Evolutionary conservation across 1,140 invertebrate genomes (phyloP).

Genomic region (Orchesella cincta): DNA sequence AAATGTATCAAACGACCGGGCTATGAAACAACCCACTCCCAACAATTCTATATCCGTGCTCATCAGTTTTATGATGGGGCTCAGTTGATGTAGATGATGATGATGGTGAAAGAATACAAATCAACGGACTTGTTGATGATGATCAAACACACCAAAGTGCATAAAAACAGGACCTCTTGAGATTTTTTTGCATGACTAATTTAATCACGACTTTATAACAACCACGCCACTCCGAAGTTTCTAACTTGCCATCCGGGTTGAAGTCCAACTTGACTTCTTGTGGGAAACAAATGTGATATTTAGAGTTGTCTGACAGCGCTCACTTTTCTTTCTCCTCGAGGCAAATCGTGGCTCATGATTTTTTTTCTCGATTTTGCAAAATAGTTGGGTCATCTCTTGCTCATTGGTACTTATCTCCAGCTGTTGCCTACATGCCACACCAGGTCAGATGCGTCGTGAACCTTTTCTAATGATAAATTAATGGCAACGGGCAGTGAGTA

Average conservation of each 20-base stretch:
- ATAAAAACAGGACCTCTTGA: constrained; percentile 15
- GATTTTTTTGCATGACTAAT: constrained; percentile 12
- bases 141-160: neutral
- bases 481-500: no score
- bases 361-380: neutral
- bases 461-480: no score
- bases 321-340: neutral
- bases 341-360: constrained; percentile 4
- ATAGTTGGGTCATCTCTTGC: constrained; percentile 8
- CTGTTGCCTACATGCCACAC: neutral
- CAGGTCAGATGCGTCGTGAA: no score
- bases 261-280: neutral
- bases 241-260: constrained; percentile 9
- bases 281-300: constrained; percentile 8
- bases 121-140: constrained; percentile 4
- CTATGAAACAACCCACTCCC: neutral
- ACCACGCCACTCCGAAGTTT: neutral
- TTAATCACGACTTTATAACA: constrained; percentile 27
- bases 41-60: no score
- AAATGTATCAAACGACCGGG: no score
- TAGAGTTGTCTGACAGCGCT: constrained; percentile 17
- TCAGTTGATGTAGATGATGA: neutral
- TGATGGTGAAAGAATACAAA: neutral
- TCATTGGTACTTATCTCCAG: constrained; percentile 1
- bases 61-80: neutral